Conservation (phyloP, 2,888 invertebrate genomes). For the Hartigia nigra region DNA sequence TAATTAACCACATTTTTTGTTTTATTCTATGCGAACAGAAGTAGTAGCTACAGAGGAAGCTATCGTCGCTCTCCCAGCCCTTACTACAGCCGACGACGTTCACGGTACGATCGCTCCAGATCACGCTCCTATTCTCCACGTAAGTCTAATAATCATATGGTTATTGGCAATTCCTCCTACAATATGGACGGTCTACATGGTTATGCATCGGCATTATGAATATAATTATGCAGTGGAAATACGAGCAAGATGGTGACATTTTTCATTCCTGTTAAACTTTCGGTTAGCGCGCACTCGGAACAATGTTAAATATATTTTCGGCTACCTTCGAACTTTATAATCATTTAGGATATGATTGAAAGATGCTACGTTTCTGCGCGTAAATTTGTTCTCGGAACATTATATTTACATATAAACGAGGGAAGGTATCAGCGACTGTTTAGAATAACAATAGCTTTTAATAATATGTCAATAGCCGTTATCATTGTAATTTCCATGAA, state of each 20-base stretch:
- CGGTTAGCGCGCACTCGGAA: neutral
- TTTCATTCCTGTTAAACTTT: neutral
- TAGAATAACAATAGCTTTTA: neutral
- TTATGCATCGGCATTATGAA: slow-evolving; percentile 43
- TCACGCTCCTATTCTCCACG: slow-evolving; percentile 83
- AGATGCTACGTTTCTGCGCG: neutral
- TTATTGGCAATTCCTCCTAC: slow-evolving; percentile 19
- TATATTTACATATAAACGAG: neutral
- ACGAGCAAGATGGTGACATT: neutral
- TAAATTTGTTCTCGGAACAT: neutral
- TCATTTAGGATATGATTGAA: neutral
- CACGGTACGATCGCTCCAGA: slow-evolving; percentile 80
- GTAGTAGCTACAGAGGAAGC: slow-evolving; percentile 69
- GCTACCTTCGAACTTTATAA: neutral
- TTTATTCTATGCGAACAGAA: slow-evolving; percentile 39
- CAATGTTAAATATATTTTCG: neutral
- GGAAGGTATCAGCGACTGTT: neutral
- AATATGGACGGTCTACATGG: slow-evolving; percentile 53
- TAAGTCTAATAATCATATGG: slow-evolving; percentile 69
- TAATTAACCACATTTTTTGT: slow-evolving; percentile 17
- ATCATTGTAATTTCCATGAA: neutral
- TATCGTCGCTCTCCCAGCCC: slow-evolving; percentile 79
- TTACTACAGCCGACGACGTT: slow-evolving; percentile 74
- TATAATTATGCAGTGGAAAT: neutral
- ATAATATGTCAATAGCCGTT: neutral